These are phyloP conservation scores for Danio kyathit DNA, from an alignment of 2,797 vertebrate genomes.

Conservation along the genomic window DNA sequence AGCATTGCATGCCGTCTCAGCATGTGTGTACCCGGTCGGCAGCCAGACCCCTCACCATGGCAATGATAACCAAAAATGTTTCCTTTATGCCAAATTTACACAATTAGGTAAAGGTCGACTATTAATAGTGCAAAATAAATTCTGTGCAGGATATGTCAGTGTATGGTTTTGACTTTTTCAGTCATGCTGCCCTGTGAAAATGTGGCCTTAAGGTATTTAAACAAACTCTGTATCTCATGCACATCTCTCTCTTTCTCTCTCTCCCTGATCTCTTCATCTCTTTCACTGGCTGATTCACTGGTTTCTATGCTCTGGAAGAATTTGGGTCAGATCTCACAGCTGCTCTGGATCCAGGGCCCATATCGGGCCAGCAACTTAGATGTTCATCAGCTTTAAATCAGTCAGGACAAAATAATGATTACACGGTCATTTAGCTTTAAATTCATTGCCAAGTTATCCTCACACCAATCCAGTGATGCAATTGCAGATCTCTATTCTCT, in stretches of 20 bases:
- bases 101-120: no score
- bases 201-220: constrained; percentile 68
- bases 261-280: constrained; percentile 2
- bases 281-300: constrained; percentile 50
- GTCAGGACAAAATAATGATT: constrained; percentile 18
- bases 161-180: not conserved
- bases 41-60: no score
- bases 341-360: constrained; percentile 50
- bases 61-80: no score
- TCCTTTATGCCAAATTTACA: no score
- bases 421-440: constrained; percentile 20
- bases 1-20: no score
- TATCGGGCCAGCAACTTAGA: not conserved
- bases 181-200: constrained; percentile 63
- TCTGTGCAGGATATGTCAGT: no score
- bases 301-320: constrained; percentile 58
- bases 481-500: not conserved
- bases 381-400: constrained; percentile 45
- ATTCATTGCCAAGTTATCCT: not conserved
- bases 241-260: constrained; percentile 3
- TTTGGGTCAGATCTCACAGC: constrained; percentile 67
- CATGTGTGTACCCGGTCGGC: no score
- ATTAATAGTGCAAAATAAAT: no score
- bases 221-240: constrained; percentile 29
- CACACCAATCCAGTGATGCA: constrained; percentile 28